Evolutionary conservation across 2,113 vertebrate genomes (phyloP).

Genomic region (Phrynocephalus versicolor): DNA sequence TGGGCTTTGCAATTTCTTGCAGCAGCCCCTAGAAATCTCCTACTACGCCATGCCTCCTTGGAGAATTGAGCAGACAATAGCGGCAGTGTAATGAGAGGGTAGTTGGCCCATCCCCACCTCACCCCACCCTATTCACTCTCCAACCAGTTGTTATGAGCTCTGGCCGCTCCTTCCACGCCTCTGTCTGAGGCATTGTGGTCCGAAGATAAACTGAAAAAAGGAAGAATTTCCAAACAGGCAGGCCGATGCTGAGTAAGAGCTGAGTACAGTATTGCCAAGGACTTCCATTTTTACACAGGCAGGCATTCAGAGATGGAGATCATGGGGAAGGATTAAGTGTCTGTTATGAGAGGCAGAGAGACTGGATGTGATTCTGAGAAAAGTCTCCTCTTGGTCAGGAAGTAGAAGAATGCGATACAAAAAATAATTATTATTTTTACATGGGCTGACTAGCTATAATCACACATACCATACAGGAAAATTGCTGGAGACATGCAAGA

Average conservation of each 20-base stretch:
- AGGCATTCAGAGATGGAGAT: too few relatives aligned
- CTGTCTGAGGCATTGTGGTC: background rate
- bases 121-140: background rate
- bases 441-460: background rate
- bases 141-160: background rate
- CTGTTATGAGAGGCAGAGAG: background rate
- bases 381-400: background rate
- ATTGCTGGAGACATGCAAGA: background rate
- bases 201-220: background rate
- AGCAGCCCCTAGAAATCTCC: background rate
- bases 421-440: background rate
- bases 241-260: background rate
- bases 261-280: too few relatives aligned
- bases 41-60: background rate
- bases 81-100: background rate
- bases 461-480: background rate
- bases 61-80: slow-evolving; percentile 46
- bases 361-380: background rate
- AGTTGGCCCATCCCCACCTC: background rate
- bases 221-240: background rate
- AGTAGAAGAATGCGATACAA: background rate
- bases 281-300: background rate
- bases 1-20: background rate
- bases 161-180: background rate
- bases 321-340: background rate